Conservation (phyloP, 2,113 vertebrate species). For the Campylorhamphus procurvoides region DNA sequence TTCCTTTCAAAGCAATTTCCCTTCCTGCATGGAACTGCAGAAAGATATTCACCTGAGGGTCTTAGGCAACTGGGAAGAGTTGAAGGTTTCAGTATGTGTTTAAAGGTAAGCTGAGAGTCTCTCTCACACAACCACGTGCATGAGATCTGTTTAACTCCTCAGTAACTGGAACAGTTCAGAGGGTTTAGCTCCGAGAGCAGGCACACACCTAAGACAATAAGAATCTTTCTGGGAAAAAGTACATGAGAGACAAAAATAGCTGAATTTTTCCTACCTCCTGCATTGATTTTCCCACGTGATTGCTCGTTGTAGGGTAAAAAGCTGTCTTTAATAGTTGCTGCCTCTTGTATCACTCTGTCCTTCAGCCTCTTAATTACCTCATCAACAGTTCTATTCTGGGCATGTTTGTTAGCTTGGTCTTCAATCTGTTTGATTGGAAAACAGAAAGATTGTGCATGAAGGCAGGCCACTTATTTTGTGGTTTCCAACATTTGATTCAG, state of each 20-base stretch:
- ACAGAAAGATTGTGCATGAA: neutral
- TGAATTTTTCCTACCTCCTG: constrained; percentile 59
- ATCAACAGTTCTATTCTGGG: constrained; percentile 46
- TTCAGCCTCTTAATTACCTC: constrained; percentile 62
- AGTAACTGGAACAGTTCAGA: neutral
- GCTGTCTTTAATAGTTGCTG: constrained; percentile 28
- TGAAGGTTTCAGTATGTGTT: neutral
- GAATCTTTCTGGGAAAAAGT: neutral
- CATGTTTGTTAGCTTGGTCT: neutral
- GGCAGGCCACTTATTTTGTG: neutral
- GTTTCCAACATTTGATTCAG: constrained; percentile 21
- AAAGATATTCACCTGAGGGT: neutral
- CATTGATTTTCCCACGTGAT: constrained; percentile 14
- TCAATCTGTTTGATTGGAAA: constrained; percentile 53
- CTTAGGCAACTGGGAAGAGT: neutral
- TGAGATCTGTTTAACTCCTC: neutral
- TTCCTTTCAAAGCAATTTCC: neutral
- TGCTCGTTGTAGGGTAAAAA: constrained; percentile 55
- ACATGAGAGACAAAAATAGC: neutral
- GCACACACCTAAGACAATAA: neutral
- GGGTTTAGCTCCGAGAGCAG: neutral
- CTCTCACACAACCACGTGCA: neutral
- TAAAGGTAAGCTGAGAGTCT: neutral
- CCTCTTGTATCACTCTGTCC: constrained; percentile 13
- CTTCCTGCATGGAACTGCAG: neutral